Evolutionary conservation across 2,888 invertebrate genomes (phyloP).

Genomic region (Nineta flava): DNA sequence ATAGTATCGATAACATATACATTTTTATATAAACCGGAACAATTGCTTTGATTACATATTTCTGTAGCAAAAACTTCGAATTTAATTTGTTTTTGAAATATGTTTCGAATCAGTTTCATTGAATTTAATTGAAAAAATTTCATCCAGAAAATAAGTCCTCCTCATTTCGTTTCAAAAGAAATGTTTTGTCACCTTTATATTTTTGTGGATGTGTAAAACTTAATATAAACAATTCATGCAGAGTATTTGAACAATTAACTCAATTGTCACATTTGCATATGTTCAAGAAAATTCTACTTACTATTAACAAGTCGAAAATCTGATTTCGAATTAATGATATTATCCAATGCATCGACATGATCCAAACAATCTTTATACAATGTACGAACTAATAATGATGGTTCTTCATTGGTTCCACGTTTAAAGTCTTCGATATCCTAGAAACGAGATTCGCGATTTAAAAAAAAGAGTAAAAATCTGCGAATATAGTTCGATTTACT

Average conservation of each 20-base stretch:
- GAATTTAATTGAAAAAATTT: no score
- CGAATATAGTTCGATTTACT: neutral
- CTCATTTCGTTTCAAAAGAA: no score
- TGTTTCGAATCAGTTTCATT: no score
- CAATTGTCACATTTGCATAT: neutral
- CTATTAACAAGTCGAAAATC: conserved; percentile 4
- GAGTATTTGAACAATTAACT: neutral
- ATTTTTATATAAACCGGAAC: no score
- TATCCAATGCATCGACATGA: conserved; percentile 2
- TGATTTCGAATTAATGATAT: conserved; percentile 1
- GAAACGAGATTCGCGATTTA: no score
- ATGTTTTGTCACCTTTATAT: no score
- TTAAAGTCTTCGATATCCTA: conserved; percentile 1
- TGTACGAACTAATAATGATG: neutral
- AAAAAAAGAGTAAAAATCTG: neutral
- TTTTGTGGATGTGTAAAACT: no score
- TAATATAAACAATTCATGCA: no score
- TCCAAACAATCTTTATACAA: conserved; percentile 6
- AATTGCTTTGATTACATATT: no score
- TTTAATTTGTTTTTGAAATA: no score
- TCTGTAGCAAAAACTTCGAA: no score
- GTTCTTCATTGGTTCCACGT: neutral
- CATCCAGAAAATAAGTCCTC: neutral
- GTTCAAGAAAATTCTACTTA: neutral
- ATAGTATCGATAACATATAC: no score